phyloP scores from a whole-genome alignment of 2,797 vertebrate genomes.

The Sebastes taczanowskii region DNA sequence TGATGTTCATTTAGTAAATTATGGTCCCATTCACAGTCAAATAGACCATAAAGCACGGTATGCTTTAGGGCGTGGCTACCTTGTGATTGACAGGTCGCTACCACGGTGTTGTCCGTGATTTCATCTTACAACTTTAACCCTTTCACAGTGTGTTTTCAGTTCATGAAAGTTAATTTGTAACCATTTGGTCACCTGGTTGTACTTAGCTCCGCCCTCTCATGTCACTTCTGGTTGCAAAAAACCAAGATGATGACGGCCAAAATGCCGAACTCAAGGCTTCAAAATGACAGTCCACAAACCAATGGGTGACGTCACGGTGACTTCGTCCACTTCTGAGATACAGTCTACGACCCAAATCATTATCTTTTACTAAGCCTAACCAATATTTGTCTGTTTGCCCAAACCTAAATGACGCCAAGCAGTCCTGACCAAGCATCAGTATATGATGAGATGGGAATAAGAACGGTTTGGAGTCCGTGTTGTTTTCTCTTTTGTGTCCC shows the following conservation, averaged over 20 bases:
- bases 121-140: no score
- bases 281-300: no score
- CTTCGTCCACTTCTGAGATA: neutral
- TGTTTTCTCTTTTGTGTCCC: constrained; percentile 22
- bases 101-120: no score
- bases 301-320: no score
- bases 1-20: no score
- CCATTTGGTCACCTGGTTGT: neutral
- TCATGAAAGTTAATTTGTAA: neutral
- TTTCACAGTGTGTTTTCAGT: neutral
- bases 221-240: no score
- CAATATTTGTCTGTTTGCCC: neutral
- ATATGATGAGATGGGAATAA: neutral
- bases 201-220: neutral
- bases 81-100: no score
- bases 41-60: no score
- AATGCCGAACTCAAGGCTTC: no score
- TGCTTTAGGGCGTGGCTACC: no score
- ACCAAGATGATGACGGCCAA: no score
- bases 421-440: neutral
- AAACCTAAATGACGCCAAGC: neutral
- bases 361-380: neutral
- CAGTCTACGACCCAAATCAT: neutral
- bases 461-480: neutral
- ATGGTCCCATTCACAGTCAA: no score